Conservation (phyloP, 2,113 vertebrate species). For the Mola mola region DNA sequence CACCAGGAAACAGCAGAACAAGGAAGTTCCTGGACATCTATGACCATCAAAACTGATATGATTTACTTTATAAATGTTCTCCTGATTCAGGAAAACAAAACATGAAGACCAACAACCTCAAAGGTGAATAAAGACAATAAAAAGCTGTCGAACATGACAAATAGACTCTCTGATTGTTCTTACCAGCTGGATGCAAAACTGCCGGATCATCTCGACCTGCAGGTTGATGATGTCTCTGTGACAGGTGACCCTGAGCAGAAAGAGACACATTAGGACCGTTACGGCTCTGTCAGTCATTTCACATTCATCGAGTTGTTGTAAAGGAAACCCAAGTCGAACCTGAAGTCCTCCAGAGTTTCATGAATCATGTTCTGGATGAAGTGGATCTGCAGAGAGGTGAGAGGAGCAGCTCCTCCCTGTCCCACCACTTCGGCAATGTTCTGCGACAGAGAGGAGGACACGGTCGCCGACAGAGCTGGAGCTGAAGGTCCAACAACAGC, state of each 20-base stretch:
- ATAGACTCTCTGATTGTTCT: conserved; percentile 28
- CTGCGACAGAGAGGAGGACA: conserved; percentile 86
- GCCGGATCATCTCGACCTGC: conserved; percentile 98
- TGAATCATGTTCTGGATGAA: conserved; percentile 98
- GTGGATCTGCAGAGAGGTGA: conserved; percentile 91
- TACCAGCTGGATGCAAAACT: conserved; percentile 97
- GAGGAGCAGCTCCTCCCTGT: conserved; percentile 85
- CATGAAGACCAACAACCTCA: too few species aligned
- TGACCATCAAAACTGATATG: too few species aligned
- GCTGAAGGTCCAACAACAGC: conserved; percentile 16
- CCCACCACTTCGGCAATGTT: conserved; percentile 85
- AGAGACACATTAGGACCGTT: not conserved
- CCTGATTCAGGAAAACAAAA: too few species aligned
- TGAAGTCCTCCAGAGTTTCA: conserved; percentile 93
- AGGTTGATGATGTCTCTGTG: conserved; percentile 96
- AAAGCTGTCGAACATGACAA: too few species aligned
- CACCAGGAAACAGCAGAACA: too few species aligned
- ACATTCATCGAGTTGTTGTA: too few species aligned
- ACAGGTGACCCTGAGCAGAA: conserved; percentile 87
- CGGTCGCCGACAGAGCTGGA: conserved; percentile 62
- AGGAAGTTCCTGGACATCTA: too few species aligned
- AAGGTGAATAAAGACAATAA: too few species aligned
- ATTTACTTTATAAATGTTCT: too few species aligned
- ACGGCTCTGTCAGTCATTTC: not conserved
- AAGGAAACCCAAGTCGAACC: too few species aligned